Conservation (phyloP, 2,888 invertebrate species). For the Drosophila maculinotata region DNA sequence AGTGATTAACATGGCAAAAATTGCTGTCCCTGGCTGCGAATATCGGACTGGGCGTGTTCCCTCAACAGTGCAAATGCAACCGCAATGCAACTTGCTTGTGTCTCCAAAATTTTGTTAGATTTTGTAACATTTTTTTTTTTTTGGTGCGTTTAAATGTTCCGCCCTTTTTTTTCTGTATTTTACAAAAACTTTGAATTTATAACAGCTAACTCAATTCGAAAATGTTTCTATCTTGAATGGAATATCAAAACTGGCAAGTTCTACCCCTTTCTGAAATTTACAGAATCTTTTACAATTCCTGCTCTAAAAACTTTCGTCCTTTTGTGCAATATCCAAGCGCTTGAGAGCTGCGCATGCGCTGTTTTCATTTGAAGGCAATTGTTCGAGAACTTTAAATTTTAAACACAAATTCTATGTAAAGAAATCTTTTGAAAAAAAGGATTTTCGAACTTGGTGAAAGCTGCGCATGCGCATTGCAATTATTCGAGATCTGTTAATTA, state of each 20-base stretch:
- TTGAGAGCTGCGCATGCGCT: constrained; percentile 21
- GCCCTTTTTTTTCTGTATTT: constrained; percentile 27
- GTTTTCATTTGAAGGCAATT: neutral
- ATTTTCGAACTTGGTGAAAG: neutral
- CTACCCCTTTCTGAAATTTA: neutral
- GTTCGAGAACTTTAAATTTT: too few relatives aligned
- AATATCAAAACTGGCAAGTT: constrained; percentile 13
- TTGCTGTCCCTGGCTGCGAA: constrained; percentile 18
- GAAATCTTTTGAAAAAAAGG: neutral
- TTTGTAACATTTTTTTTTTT: constrained; percentile 48
- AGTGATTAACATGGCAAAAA: constrained; percentile 54
- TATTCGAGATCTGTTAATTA: too few relatives aligned
- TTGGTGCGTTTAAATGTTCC: constrained; percentile 27
- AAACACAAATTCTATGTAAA: too few relatives aligned
- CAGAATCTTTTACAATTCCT: too few relatives aligned
- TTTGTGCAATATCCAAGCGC: neutral
- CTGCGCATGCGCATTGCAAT: too few relatives aligned
- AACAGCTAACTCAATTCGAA: constrained; percentile 40
- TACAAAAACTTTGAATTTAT: constrained; percentile 33
- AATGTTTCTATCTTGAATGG: constrained; percentile 15
- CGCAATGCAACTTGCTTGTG: constrained; percentile 59
- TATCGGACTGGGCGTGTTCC: constrained; percentile 24
- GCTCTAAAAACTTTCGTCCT: too few relatives aligned
- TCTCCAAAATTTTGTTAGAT: constrained; percentile 49
- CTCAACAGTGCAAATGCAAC: constrained; percentile 61